These are phyloP conservation scores for Rhodinocichla rosea DNA, from an alignment of 2,113 vertebrate genomes.

Conservation along the genomic window DNA sequence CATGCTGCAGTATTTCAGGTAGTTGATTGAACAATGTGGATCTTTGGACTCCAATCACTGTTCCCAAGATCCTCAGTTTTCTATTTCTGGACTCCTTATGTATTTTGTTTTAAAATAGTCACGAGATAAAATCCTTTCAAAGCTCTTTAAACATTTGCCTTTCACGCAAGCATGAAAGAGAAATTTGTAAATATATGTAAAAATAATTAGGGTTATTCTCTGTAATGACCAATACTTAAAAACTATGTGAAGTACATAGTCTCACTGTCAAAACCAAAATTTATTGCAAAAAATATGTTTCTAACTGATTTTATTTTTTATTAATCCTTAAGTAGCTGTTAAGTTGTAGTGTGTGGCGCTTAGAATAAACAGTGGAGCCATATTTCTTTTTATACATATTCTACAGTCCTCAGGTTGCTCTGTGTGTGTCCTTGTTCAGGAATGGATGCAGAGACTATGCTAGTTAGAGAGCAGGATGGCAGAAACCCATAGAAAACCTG, in stretches of 20 bases:
- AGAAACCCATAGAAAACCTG: background rate
- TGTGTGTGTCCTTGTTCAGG: background rate
- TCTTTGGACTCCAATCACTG: rapidly evolving
- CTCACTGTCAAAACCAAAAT: background rate
- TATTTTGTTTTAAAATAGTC: background rate
- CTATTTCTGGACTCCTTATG: background rate
- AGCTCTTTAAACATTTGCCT: background rate
- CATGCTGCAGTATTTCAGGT: background rate
- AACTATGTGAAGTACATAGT: background rate
- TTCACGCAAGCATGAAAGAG: background rate
- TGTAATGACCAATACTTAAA: background rate
- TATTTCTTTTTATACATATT: background rate
- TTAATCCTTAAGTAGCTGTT: background rate
- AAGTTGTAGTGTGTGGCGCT: background rate
- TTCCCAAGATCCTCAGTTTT: background rate
- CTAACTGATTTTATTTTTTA: background rate
- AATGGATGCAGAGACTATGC: background rate
- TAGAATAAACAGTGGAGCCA: background rate
- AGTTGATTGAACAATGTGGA: background rate
- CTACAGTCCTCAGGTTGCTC: background rate
- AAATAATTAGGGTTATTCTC: background rate
- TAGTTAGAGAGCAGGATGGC: background rate
- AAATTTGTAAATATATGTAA: background rate
- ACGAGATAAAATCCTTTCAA: background rate
- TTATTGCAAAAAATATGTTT: background rate